Conservation (phyloP, 92 coral and sea anemone species). For the Nematostella vectensis region DNA sequence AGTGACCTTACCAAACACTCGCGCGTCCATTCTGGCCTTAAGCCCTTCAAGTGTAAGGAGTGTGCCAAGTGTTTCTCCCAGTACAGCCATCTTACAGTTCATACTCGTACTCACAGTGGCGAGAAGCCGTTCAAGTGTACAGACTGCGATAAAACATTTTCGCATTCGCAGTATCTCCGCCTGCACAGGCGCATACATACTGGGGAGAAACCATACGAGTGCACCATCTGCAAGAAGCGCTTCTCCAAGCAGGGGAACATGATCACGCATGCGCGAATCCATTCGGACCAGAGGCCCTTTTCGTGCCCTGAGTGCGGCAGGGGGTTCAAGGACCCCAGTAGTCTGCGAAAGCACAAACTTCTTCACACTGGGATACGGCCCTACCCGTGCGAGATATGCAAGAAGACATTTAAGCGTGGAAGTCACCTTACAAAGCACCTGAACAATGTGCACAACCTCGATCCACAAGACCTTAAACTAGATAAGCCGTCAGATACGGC, state of each 20-base stretch:
- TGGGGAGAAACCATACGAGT: conserved; percentile 21
- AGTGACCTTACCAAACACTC: conserved; percentile 23
- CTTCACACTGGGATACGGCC: conserved; percentile 16
- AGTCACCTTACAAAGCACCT: conserved; percentile 17
- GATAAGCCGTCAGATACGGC: no score
- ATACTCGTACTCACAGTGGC: conserved; percentile 21
- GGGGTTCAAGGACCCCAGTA: conserved; percentile 24
- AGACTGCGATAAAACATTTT: conserved; percentile 8
- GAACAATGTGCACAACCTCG: conserved; percentile 12
- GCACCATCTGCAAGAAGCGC: conserved; percentile 11
- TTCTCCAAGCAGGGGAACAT: conserved; percentile 17
- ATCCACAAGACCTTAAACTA: no score
- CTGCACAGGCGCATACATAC: conserved; percentile 14
- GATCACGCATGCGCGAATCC: conserved; percentile 8
- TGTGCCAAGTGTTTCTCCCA: conserved; percentile 19
- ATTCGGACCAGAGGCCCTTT: conserved; percentile 12
- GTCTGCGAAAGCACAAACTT: conserved; percentile 15
- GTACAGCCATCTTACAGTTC: conserved; percentile 14
- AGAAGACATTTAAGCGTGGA: conserved; percentile 17
- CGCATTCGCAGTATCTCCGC: conserved; percentile 6
- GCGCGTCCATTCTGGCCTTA: conserved; percentile 12
- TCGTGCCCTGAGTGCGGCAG: conserved; percentile 6
- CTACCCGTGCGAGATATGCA: conserved; percentile 9
- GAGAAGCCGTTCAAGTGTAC: conserved; percentile 17
- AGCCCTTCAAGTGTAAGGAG: conserved; percentile 15